Evolutionary conservation across 2,888 invertebrate genomes (phyloP).

Genomic region (Euplagia quadripunctaria): DNA sequence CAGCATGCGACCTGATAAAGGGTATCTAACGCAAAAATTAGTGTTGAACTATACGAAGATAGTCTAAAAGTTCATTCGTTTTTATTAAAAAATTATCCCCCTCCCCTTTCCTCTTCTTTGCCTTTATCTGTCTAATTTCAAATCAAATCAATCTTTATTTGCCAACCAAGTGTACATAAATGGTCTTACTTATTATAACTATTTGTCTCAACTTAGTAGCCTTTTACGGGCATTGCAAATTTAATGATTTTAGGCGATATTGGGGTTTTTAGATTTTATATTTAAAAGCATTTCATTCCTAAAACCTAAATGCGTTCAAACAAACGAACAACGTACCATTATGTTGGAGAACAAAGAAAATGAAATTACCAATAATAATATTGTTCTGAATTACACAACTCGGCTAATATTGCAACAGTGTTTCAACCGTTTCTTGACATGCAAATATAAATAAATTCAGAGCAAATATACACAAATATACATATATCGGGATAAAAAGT

Average conservation of each 20-base stretch:
- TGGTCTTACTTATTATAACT: too few relatives aligned
- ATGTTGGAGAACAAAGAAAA: conserved; percentile 55
- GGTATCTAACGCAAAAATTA: too few relatives aligned
- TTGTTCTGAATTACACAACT: conserved; percentile 21
- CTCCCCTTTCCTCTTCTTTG: background rate
- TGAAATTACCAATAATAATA: conserved; percentile 35
- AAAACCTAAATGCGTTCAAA: conserved; percentile 23
- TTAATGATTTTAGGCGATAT: background rate
- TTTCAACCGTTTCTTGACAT: background rate
- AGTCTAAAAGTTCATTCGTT: background rate
- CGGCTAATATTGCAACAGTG: background rate
- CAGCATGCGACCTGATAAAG: too few relatives aligned
- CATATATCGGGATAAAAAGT: too few relatives aligned
- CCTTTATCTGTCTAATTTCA: background rate
- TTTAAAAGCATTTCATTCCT: background rate
- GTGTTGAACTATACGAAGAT: too few relatives aligned
- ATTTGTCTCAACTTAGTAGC: too few relatives aligned
- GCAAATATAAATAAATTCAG: background rate
- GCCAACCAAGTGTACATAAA: too few relatives aligned
- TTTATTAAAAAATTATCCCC: too few relatives aligned
- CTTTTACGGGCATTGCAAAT: too few relatives aligned
- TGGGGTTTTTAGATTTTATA: background rate
- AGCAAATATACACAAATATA: too few relatives aligned
- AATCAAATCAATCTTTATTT: too few relatives aligned
- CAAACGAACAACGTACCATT: conserved; percentile 51